Conservation (phyloP, 2,797 vertebrate genomes). For the Fistularia commersonii region DNA sequence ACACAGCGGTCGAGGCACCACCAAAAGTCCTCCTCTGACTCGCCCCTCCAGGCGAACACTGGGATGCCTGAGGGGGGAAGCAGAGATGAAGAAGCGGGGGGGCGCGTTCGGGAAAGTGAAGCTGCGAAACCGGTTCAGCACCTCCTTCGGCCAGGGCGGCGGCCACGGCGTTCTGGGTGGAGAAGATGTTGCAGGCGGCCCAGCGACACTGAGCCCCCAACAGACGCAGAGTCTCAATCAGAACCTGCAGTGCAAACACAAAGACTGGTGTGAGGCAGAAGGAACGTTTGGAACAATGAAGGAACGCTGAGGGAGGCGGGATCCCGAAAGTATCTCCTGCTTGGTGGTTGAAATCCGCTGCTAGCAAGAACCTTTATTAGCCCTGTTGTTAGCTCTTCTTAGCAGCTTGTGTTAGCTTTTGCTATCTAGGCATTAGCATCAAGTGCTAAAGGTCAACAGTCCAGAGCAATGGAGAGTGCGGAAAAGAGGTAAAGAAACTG, state of each 20-base stretch:
- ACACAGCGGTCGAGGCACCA: constrained; percentile 93
- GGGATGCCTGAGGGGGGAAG: constrained; percentile 75
- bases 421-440: too few species aligned
- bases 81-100: background rate
- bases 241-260: constrained; percentile 67
- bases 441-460: too few species aligned
- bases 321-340: too few species aligned
- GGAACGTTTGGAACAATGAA: background rate
- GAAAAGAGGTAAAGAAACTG: too few species aligned
- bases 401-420: too few species aligned
- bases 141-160: constrained; percentile 90
- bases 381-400: too few species aligned
- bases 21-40: constrained; percentile 95
- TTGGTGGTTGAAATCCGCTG: too few species aligned
- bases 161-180: constrained; percentile 89
- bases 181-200: constrained; percentile 96
- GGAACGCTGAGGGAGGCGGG: too few species aligned
- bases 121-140: constrained; percentile 41
- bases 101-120: background rate
- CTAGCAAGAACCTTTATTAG: too few species aligned
- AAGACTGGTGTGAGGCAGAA: background rate
- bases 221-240: constrained; percentile 86
- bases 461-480: too few species aligned
- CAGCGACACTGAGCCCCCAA: constrained; percentile 91
- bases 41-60: constrained; percentile 92